A percentile compares a stretch with the other conserved stretches of the same genome.
Conservation (phyloP, 2,113 vertebrate genomes). For the Mormyrus lacerda region DNA sequence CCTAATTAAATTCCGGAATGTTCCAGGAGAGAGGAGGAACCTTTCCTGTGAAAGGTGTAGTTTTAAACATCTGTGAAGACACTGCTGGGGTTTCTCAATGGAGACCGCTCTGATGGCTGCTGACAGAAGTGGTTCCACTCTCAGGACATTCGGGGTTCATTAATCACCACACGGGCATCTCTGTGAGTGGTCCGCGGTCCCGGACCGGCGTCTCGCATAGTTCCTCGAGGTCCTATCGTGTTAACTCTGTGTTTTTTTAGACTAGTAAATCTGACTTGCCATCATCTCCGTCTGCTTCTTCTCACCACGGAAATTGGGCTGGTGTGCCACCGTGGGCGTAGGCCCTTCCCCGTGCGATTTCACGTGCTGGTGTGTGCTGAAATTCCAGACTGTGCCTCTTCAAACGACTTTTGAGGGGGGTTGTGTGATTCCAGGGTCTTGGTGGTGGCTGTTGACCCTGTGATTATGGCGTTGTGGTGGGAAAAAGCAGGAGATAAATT, state of each 20-base stretch:
- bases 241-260: neutral
- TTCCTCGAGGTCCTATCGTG: neutral
- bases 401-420: neutral
- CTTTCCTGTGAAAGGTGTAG: neutral
- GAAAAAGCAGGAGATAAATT: neutral
- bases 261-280: neutral
- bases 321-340: neutral
- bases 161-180: neutral
- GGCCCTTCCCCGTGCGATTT: neutral
- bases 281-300: neutral
- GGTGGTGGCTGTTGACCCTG: neutral
- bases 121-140: neutral
- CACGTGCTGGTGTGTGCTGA: neutral
- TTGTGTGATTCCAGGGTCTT: neutral
- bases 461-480: neutral
- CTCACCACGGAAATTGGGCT: neutral
- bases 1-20: neutral
- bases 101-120: neutral
- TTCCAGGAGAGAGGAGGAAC: neutral
- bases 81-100: neutral
- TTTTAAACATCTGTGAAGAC: neutral
- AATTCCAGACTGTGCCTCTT: neutral
- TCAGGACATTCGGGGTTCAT: neutral
- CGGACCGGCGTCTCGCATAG: neutral
- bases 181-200: neutral